Conservation (phyloP, 2,113 vertebrate species). For the Tyto alba region DNA sequence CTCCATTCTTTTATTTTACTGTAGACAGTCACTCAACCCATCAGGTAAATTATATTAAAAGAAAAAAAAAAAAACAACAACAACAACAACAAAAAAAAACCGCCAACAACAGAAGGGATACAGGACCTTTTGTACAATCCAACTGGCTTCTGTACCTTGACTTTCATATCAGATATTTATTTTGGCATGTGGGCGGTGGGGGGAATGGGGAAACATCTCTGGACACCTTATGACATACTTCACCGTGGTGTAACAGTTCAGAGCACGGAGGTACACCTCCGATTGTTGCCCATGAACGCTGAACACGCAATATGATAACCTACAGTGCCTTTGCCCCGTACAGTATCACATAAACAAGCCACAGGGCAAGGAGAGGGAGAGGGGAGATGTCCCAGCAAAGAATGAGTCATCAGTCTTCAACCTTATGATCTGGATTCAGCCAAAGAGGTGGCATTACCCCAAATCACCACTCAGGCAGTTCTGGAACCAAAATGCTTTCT, state of each 20-base stretch:
- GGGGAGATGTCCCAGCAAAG: background rate
- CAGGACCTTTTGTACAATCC: conserved; percentile 27
- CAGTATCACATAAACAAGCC: background rate
- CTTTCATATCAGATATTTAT: conserved; percentile 57
- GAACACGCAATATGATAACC: background rate
- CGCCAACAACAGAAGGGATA: background rate
- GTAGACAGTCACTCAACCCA: conserved; percentile 12
- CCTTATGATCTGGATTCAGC: background rate
- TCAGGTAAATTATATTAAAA: conserved; percentile 18
- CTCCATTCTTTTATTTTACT: conserved; percentile 3
- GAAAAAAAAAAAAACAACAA: too few species aligned
- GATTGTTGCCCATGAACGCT: background rate
- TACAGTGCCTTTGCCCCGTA: background rate
- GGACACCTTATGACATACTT: conserved; percentile 18
- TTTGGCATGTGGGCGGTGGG: background rate
- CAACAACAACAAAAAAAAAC: too few species aligned
- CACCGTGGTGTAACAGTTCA: background rate
- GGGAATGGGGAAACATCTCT: conserved; percentile 26
- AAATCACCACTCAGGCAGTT: rapidly evolving
- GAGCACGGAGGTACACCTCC: background rate
- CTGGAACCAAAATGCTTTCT: background rate
- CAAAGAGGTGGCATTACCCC: background rate
- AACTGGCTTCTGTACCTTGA: conserved; percentile 51
- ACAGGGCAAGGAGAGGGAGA: background rate
- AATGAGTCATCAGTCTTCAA: background rate